Base-by-base conservation (phyloP, 2,888 invertebrate species). In the Iselma pallidipennis region DNA sequence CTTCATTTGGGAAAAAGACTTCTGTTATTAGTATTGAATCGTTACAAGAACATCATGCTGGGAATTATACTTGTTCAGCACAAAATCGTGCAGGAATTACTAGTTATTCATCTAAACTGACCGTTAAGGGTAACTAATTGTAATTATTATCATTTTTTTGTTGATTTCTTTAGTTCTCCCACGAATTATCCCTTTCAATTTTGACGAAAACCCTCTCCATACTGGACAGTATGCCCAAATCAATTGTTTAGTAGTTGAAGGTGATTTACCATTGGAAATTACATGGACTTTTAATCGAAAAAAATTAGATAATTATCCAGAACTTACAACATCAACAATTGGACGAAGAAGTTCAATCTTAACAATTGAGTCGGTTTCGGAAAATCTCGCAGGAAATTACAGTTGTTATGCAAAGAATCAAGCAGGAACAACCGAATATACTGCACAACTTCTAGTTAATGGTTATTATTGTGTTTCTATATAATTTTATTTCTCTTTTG, bases 131-230 rank as follows among this genome's bases (percentile, higher is more conserved):
- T 92, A 45, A 74, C 56, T 63, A 25, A 14, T 31, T 21, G 7
- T 45, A 50, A 48, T 57, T 25, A 4, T 25, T 48, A 29, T 59
- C 55, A 61, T 69, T 42, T 49, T 42, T 51, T 50, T 53, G 14
- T 55, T 56, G 54, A 54, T 37, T 82, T 66, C 85, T 86, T 81
- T 87, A 92, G 92, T 92, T 82, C 86, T 89, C 76, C 92, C 92
- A 69, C 89, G 91, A 84, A 89, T 93, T 76, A 88, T 89, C 73
- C 88, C 90, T 66, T 92, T 92, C 77, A 85, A 88, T 75, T 92
- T 92, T 78, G 91, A 91, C 71, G 90, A 90, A 66, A 89, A 89
- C 72, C 86, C 88, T 55, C 83, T 87, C 53, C 78, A 81, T 65
- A 73, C 77, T 33, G 79, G 77, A 16, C 77, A 77, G 56, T 78